Percentiles rank a stretch among this genome's conserved stretches.
Conservation (phyloP, 1,140 invertebrate genomes). For the Eriosoma lanigerum region DNA sequence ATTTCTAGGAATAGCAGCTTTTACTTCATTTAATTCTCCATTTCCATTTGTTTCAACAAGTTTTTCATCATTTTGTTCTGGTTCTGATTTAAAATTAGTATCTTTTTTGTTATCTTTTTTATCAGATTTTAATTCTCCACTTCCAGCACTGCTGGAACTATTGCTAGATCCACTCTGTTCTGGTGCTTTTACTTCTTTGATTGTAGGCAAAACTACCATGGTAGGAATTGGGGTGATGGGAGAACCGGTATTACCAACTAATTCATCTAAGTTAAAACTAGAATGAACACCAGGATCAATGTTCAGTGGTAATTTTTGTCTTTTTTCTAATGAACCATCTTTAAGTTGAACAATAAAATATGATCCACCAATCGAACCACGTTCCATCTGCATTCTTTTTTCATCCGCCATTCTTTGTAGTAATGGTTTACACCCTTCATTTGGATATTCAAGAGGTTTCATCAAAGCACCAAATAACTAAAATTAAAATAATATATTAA, state of each 20-base stretch:
- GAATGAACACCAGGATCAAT: conserved; percentile 90
- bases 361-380: conserved; percentile 82
- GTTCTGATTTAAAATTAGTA: conserved; percentile 38
- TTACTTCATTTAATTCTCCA: conserved; percentile 50
- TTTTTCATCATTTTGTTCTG: conserved; percentile 50
- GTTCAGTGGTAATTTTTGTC: conserved; percentile 77
- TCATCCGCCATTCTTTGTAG: conserved; percentile 89
- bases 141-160: conserved; percentile 61
- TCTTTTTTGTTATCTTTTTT: conserved; percentile 53
- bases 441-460: conserved; percentile 83
- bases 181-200: conserved; percentile 76
- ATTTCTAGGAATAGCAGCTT: conserved; percentile 68
- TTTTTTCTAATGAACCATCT: conserved; percentile 84
- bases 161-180: conserved; percentile 65
- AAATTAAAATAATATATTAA: conserved; percentile 53
- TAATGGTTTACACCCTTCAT: conserved; percentile 72
- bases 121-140: conserved; percentile 55
- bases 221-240: conserved; percentile 76
- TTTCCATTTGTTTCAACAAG: conserved; percentile 59
- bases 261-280: conserved; percentile 81
- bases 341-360: conserved; percentile 88
- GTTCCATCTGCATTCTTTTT: conserved; percentile 82
- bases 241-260: conserved; percentile 63
- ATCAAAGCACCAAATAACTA: conserved; percentile 89
- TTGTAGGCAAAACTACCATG: conserved; percentile 83